Evolutionary conservation across 2,797 vertebrate species (phyloP), one percentile per base, ranked within the genome.

Genomic region (Chelon auratus): DNA sequence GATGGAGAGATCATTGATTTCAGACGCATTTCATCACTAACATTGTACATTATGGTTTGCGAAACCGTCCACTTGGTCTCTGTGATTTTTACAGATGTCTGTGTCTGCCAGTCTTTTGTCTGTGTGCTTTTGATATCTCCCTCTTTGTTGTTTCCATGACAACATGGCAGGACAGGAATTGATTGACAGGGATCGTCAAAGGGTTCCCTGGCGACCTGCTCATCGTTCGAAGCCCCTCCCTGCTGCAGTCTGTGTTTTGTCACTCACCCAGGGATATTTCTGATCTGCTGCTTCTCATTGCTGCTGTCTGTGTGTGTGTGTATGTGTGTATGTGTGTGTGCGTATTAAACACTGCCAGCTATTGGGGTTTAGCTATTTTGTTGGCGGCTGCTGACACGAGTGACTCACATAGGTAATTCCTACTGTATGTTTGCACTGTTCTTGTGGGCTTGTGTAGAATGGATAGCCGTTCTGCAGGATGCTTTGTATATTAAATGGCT

Each of bases 111-210:
- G 87, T 87, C 92, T 91, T 92, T 93, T 93, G 91, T 93, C 91
- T 90, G 81, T 77, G 75, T 79, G 89, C 91, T 85, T 92, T 92
- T 93, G 92, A 93, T 93, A 89, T 91, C 90, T 83, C 85, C 89
- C 85, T 92, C 90, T 93, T 93, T 93, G 91, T 91, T 93, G 93
- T 93, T 93, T 91, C 93, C 92, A 93, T 93, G 93, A 93, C 93
- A 93, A 93, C 93, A 81, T 90, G 80, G 89, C 83, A 92, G 93
- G 93, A 93, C 92, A 92, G 88, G 90, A 90, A 92, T 87, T 93
- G 93, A 93, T 93, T 93, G 93, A 93, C 93, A 93, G 91, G 89
- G 81, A 93, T 93, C 90, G 91, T 93, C 92, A 93, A 93, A 93
- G 91, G 91, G 90, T 91, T 93, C 89, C 90, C 89, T 89, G 89